These are phyloP conservation scores for Eilema depressum DNA, from an alignment of 2,888 invertebrate genomes.

Conservation along the genomic window DNA sequence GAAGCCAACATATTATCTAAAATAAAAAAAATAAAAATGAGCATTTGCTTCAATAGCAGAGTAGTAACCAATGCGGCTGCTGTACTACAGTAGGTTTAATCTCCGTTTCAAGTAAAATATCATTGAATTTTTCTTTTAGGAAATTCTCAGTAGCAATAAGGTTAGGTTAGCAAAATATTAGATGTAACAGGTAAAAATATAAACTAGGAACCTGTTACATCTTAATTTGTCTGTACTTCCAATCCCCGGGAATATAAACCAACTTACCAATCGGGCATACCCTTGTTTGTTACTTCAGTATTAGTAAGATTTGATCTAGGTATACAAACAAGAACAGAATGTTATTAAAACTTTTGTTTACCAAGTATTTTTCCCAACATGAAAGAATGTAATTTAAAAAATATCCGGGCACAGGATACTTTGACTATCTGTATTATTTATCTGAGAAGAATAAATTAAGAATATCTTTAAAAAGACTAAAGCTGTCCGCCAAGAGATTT, in stretches of 20 bases:
- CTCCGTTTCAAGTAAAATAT: no score
- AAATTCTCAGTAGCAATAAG: no score
- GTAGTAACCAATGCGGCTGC: no score
- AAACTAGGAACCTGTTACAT: no score
- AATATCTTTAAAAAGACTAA: slow-evolving; percentile 29
- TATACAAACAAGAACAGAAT: not conserved
- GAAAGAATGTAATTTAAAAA: slow-evolving; percentile 4
- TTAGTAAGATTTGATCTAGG: not conserved
- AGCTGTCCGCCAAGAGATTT: slow-evolving; percentile 30
- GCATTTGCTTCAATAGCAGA: no score
- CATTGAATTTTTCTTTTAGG: no score
- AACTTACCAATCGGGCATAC: not conserved
- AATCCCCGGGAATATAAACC: not conserved
- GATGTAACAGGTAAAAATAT: no score
- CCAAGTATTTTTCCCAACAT: not conserved
- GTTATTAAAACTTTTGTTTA: not conserved
- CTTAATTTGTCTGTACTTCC: no score
- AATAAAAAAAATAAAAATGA: no score
- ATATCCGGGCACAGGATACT: not conserved
- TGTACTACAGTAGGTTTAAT: no score
- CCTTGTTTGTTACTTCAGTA: not conserved
- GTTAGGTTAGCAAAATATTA: no score
- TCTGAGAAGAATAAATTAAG: slow-evolving; percentile 19
- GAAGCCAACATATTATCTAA: no score
- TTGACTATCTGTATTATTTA: not conserved